These are phyloP conservation scores for Emmelina monodactyla DNA, from an alignment of 2,888 invertebrate genomes.

Conservation along the genomic window DNA sequence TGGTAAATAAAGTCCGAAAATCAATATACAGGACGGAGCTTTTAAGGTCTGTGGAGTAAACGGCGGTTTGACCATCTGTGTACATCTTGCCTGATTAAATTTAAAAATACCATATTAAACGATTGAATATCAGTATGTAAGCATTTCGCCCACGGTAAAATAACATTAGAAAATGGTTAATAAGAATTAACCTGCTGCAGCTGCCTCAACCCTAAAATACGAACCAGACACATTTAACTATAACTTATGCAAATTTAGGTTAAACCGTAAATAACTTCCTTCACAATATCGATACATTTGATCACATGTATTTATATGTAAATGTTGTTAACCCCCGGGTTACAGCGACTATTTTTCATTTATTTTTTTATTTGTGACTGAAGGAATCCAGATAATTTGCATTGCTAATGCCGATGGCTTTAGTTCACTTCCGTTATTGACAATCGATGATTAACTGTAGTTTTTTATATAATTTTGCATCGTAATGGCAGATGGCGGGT, in stretches of 20 bases:
- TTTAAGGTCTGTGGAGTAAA: too few relatives aligned
- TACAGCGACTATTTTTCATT: constrained; percentile 15
- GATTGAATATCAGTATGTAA: too few relatives aligned
- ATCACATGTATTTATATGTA: constrained; percentile 59
- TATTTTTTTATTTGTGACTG: constrained; percentile 43
- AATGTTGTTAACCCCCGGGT: constrained; percentile 42
- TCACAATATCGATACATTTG: constrained; percentile 10
- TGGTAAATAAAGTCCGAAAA: too few relatives aligned
- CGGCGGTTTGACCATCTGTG: too few relatives aligned
- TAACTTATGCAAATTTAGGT: constrained; percentile 17
- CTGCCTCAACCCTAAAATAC: too few relatives aligned
- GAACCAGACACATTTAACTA: constrained; percentile 20
- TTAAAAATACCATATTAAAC: too few relatives aligned
- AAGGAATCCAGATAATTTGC: constrained; percentile 48
- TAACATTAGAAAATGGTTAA: too few relatives aligned
- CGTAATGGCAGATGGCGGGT: constrained; percentile 34
- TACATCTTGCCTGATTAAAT: too few relatives aligned
- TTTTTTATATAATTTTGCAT: constrained; percentile 22
- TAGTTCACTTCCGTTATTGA: constrained; percentile 34
- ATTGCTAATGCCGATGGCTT: too few relatives aligned
- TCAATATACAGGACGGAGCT: too few relatives aligned
- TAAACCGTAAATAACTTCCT: constrained; percentile 7
- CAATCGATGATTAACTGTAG: constrained; percentile 43
- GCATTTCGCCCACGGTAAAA: too few relatives aligned
- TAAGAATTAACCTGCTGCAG: too few relatives aligned